phyloP scores from a whole-genome alignment of 2,888 invertebrate genomes.

The Desoria tigrina region DNA sequence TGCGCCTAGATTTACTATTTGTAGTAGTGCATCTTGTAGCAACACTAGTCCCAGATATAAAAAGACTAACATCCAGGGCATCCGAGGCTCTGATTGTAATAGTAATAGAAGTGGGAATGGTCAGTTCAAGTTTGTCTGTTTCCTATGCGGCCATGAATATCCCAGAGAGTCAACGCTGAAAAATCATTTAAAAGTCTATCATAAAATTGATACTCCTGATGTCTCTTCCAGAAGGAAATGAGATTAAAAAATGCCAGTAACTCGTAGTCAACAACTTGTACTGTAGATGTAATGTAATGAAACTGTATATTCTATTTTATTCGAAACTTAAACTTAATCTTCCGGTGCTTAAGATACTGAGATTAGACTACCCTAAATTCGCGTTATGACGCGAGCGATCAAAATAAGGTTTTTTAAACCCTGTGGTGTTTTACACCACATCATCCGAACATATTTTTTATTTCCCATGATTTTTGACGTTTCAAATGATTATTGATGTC shows the following conservation, averaged over 20 bases:
- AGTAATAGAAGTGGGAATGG: conserved; percentile 28
- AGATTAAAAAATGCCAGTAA: conserved; percentile 1
- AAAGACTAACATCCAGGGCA: background rate
- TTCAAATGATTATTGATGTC: too few relatives aligned
- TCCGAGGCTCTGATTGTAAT: conserved; percentile 17
- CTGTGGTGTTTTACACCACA: too few relatives aligned
- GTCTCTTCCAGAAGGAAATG: conserved; percentile 14
- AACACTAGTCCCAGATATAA: conserved; percentile 9
- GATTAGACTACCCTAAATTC: too few relatives aligned
- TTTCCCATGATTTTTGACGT: too few relatives aligned
- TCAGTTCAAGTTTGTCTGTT: conserved; percentile 52
- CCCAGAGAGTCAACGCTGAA: conserved; percentile 52
- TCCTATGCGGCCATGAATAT: conserved; percentile 53
- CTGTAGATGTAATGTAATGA: conserved; percentile 14
- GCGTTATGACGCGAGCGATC: too few relatives aligned
- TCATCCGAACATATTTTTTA: too few relatives aligned
- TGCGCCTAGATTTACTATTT: conserved; percentile 16
- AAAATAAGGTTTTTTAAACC: too few relatives aligned
- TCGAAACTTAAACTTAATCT: too few relatives aligned
- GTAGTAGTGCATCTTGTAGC: conserved; percentile 13
- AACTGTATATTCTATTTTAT: too few relatives aligned
- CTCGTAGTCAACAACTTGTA: background rate
- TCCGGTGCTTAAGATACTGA: too few relatives aligned
- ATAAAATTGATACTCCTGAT: conserved; percentile 50
- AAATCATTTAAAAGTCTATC: conserved; percentile 53